phyloP scores from a whole-genome alignment of 2,797 vertebrate species.

The Sarcophilus harrisii region DNA sequence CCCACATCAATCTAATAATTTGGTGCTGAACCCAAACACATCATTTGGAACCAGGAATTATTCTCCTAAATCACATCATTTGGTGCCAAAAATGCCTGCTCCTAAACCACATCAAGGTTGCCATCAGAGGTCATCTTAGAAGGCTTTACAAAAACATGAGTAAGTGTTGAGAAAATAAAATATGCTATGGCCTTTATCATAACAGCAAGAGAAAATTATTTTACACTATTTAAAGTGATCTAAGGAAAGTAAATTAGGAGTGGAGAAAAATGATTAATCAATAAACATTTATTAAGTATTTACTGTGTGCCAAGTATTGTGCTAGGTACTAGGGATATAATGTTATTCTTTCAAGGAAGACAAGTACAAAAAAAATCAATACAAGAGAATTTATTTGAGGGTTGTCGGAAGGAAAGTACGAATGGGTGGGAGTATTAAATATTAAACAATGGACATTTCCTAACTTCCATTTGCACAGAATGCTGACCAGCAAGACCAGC shows the following conservation, averaged over 20 bases:
- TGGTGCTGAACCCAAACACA: too few relatives aligned
- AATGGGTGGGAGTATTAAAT: neutral
- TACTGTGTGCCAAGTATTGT: neutral
- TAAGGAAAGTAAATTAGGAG: neutral
- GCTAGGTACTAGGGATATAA: neutral
- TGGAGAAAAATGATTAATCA: neutral
- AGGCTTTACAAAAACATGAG: neutral
- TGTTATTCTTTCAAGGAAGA: neutral
- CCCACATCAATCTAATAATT: too few relatives aligned
- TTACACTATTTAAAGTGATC: neutral
- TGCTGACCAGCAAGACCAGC: neutral
- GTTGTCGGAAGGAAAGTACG: neutral
- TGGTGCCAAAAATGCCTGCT: too few relatives aligned
- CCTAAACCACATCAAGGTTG: neutral
- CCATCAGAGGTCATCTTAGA: neutral
- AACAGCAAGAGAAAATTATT: neutral
- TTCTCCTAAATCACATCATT: too few relatives aligned
- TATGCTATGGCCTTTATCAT: neutral
- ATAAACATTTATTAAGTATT: neutral
- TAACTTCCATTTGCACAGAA: slow-evolving; percentile 12
- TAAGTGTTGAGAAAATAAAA: neutral
- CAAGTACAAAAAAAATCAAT: neutral
- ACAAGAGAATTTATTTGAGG: neutral
- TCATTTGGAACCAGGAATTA: too few relatives aligned
- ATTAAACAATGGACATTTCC: neutral